Percentiles rank a stretch among this genome's conserved stretches.
phyloP scores from a whole-genome alignment of 2,888 invertebrate species.

The Sphaeridia pumilis region DNA sequence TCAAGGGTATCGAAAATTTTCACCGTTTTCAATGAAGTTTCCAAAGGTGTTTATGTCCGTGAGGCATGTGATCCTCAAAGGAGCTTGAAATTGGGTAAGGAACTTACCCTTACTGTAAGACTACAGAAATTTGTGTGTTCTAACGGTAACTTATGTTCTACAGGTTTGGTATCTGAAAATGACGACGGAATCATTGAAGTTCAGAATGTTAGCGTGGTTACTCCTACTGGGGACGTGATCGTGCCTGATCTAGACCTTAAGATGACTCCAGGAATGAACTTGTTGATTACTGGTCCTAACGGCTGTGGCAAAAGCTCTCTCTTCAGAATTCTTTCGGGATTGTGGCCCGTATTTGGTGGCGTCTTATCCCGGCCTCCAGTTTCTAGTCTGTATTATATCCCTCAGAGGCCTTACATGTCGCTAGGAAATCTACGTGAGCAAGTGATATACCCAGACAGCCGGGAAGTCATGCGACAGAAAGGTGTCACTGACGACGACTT shows the following conservation, averaged over 20 bases:
- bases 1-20: constrained; percentile 90
- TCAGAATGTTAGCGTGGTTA: constrained; percentile 78
- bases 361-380: constrained; percentile 48
- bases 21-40: constrained; percentile 81
- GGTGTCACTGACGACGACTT: constrained; percentile 59
- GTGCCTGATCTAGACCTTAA: constrained; percentile 67
- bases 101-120: too few relatives aligned
- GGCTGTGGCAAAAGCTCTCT: constrained; percentile 86
- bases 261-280: constrained; percentile 68
- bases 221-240: constrained; percentile 92
- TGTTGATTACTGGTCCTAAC: constrained; percentile 91
- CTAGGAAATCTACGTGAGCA: constrained; percentile 87
- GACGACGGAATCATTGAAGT: too few relatives aligned
- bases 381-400: constrained; percentile 82
- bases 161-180: too few relatives aligned
- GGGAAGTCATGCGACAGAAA: constrained; percentile 56
- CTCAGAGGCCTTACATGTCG: constrained; percentile 91
- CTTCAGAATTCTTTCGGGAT: constrained; percentile 81
- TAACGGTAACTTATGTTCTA: constrained; percentile 13
- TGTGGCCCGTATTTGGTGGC: constrained; percentile 89
- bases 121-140: too few relatives aligned
- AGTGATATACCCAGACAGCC: constrained; percentile 86
- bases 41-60: constrained; percentile 59
- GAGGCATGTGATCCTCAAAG: constrained; percentile 29
- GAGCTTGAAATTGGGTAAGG: constrained; percentile 21